phyloP scores from a whole-genome alignment of 2,113 vertebrate genomes.

The Excalfactoria chinensis region DNA sequence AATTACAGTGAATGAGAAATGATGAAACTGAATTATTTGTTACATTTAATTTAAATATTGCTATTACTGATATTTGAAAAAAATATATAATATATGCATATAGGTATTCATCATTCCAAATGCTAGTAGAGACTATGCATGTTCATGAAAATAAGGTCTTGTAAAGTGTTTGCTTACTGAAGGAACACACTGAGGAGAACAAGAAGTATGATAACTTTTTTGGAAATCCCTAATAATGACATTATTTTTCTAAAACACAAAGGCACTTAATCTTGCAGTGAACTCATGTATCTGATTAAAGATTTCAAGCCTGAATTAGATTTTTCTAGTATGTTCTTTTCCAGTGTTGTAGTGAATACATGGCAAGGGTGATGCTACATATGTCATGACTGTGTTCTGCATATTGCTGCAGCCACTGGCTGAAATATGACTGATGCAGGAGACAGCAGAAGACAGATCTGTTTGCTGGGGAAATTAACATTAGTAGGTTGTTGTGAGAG shows the following conservation, averaged over 20 bases:
- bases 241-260: background rate
- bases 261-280: background rate
- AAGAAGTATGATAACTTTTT: background rate
- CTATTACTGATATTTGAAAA: background rate
- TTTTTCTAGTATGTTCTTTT: background rate
- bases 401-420: rapidly evolving
- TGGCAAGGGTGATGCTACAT: background rate
- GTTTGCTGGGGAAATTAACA: background rate
- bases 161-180: background rate
- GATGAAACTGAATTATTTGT: background rate
- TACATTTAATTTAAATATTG: background rate
- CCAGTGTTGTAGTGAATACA: background rate
- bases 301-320: background rate
- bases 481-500: background rate
- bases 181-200: background rate
- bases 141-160: background rate
- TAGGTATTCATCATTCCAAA: background rate
- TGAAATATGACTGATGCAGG: rapidly evolving
- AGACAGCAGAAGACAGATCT: background rate
- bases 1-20: slow-evolving; percentile 6
- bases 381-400: background rate
- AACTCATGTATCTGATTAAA: background rate
- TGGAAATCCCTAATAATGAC: background rate
- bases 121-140: background rate
- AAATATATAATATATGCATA: background rate